A percentile compares a stretch with the other conserved stretches of the same genome.
phyloP scores from a whole-genome alignment of 1,140 invertebrate species.

The Heterodera carotae region DNA sequence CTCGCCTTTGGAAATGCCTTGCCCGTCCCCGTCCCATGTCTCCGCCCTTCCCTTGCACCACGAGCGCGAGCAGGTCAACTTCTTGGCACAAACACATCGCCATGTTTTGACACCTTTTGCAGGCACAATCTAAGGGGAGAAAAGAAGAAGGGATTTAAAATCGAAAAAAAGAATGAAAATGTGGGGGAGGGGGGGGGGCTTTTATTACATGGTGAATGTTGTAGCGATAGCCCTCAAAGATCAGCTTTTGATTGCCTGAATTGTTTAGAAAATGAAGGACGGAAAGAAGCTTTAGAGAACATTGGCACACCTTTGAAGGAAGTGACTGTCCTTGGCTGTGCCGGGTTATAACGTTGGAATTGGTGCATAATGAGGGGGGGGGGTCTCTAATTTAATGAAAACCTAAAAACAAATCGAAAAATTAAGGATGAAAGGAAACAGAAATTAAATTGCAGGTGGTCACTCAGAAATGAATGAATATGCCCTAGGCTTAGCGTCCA shows the following conservation, averaged over 20 bases:
- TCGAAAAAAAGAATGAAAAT: background rate
- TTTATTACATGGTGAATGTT: slow-evolving; percentile 55
- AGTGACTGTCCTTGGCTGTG: slow-evolving; percentile 50
- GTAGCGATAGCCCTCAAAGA: slow-evolving; percentile 59
- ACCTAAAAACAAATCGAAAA: background rate
- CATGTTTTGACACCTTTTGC: slow-evolving; percentile 56
- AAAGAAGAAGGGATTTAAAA: background rate
- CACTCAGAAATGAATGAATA: background rate
- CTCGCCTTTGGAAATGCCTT: slow-evolving; percentile 56
- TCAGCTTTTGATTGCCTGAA: slow-evolving; percentile 56
- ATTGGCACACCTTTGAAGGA: slow-evolving; percentile 52
- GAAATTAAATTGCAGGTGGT: too few relatives aligned
- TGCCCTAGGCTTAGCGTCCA: too few relatives aligned
- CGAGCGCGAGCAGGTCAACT: slow-evolving; percentile 51
- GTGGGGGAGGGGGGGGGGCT: too few relatives aligned
- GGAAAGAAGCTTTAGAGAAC: too few relatives aligned
- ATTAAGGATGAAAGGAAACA: background rate
- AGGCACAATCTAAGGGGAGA: slow-evolving; percentile 36
- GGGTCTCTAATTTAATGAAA: background rate
- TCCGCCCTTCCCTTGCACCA: slow-evolving; percentile 54
- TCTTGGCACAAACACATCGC: slow-evolving; percentile 59
- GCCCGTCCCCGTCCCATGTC: slow-evolving; percentile 55
- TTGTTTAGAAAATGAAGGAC: background rate
- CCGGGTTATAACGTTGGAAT: slow-evolving; percentile 50
- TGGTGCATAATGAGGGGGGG: slow-evolving; percentile 53